A percentile compares a stretch with the other conserved stretches of the same genome.
These are phyloP conservation scores for Crocuta crocuta DNA, from an alignment of 2,113 vertebrate genomes.

Conservation along the genomic window DNA sequence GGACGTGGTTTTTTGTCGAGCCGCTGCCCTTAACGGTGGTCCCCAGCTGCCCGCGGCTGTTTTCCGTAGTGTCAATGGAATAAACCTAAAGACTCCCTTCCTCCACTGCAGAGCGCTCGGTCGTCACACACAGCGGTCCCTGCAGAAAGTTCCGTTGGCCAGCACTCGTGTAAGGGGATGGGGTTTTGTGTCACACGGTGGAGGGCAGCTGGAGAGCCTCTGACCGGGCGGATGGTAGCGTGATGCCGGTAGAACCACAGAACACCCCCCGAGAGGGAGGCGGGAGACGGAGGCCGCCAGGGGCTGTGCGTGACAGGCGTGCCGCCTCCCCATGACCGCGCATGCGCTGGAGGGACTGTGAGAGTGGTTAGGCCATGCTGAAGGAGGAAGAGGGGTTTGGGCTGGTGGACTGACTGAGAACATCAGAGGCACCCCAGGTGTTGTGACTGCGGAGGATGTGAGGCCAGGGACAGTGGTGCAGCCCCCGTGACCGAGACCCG, in stretches of 20 bases:
- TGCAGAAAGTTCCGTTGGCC: not conserved
- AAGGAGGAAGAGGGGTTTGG: not conserved
- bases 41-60: not conserved
- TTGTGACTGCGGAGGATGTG: rapidly evolving
- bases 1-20: not conserved
- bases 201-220: not conserved
- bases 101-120: not conserved
- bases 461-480: not conserved
- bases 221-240: not conserved
- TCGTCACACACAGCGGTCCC: not conserved
- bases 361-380: rapidly evolving
- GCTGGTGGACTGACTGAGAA: not conserved
- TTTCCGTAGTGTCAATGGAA: not conserved
- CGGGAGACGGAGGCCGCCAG: rapidly evolving
- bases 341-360: rapidly evolving
- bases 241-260: not conserved
- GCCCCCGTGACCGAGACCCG: rapidly evolving
- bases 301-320: not conserved
- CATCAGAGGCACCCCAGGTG: not conserved
- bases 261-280: rapidly evolving
- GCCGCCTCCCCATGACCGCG: rapidly evolving
- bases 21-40: not conserved
- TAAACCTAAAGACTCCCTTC: not conserved
- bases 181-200: not conserved
- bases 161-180: not conserved